A percentile compares a stretch with the other conserved stretches of the same genome.
Conservation (phyloP, 1,140 invertebrate species). For the Varroa destructor region DNA sequence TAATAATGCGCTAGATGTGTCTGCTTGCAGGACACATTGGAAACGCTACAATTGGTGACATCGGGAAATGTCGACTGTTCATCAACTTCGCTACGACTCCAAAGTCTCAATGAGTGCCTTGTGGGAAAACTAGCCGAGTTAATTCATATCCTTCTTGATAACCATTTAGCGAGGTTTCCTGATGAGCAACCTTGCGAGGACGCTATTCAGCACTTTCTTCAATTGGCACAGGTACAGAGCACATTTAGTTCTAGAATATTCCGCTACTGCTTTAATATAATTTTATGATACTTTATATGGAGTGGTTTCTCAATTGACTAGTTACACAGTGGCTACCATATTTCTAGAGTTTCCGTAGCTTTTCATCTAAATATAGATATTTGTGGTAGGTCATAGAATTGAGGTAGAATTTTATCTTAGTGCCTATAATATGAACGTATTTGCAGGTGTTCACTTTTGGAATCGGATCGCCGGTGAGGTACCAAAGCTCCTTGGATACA, state of each 20-base stretch:
- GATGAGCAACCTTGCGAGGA: not conserved
- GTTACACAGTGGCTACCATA: no score
- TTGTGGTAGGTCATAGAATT: no score
- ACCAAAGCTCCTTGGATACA: slow-evolving; percentile 12
- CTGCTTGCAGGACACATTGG: slow-evolving; percentile 4
- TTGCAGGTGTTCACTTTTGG: slow-evolving; percentile 12
- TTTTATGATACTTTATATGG: no score
- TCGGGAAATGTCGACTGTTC: no score
- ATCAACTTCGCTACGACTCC: not conserved
- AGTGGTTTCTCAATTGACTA: no score
- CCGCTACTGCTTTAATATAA: no score
- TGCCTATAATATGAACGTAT: no score
- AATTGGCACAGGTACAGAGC: not conserved
- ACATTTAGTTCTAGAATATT: no score
- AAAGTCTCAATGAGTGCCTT: not conserved
- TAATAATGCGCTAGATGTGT: no score
- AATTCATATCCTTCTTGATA: slow-evolving; percentile 14
- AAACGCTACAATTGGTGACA: slow-evolving; percentile 9
- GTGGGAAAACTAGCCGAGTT: slow-evolving; percentile 20
- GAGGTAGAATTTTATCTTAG: no score
- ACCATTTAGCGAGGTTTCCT: slow-evolving; percentile 23
- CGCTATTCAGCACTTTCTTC: slow-evolving; percentile 16
- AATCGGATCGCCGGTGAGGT: not conserved
- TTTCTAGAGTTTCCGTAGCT: no score
- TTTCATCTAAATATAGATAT: no score